Evolutionary conservation across 2,888 invertebrate genomes (phyloP).

Genomic region (Hypomecis punctinalis): DNA sequence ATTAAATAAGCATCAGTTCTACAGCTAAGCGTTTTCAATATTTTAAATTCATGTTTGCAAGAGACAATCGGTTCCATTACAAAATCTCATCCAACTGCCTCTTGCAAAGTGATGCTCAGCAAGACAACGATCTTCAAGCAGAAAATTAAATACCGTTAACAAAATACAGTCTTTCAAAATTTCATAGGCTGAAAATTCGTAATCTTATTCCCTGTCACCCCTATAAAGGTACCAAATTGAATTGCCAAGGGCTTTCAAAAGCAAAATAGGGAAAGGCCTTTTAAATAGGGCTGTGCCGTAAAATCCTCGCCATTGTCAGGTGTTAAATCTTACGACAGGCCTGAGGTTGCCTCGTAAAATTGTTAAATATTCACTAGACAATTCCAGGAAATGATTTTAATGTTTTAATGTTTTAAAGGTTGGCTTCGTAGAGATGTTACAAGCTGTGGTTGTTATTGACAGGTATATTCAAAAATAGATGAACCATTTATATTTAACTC

Average conservation of each 20-base stretch:
- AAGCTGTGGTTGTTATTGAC: no score
- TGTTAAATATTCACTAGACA: slow-evolving; percentile 26
- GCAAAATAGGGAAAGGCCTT: slow-evolving; percentile 47
- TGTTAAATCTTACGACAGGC: slow-evolving; percentile 32
- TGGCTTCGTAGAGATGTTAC: neutral
- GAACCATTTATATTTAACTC: no score
- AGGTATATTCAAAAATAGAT: no score
- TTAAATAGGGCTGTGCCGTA: slow-evolving; percentile 28
- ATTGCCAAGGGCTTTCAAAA: slow-evolving; percentile 61
- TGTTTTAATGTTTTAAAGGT: slow-evolving; percentile 10
- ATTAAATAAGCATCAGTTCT: no score
- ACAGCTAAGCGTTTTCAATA: no score
- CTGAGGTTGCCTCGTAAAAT: slow-evolving; percentile 24
- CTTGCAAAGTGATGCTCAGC: no score
- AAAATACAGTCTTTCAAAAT: slow-evolving; percentile 17
- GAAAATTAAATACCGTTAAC: slow-evolving; percentile 11
- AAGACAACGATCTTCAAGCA: neutral
- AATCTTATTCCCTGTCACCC: slow-evolving; percentile 20
- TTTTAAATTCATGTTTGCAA: no score
- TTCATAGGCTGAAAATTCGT: slow-evolving; percentile 9
- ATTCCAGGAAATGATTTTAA: slow-evolving; percentile 18
- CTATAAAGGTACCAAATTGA: slow-evolving; percentile 55
- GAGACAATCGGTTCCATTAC: no score
- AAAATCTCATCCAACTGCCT: no score
- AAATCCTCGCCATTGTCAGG: slow-evolving; percentile 31